phyloP scores from a whole-genome alignment of 2,888 invertebrate species.

The Biston stratarius region DNA sequence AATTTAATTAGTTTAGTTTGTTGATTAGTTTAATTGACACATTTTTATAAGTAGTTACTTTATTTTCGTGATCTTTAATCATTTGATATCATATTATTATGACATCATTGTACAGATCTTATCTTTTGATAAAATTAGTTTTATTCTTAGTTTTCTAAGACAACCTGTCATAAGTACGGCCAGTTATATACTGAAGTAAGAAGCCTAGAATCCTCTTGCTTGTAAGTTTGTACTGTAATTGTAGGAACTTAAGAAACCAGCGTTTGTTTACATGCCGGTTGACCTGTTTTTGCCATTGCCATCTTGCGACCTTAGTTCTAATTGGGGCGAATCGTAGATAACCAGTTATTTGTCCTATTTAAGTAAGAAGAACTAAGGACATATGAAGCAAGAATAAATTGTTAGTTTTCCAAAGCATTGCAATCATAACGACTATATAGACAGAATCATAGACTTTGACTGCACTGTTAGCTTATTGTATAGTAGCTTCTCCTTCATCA shows the following conservation, averaged over 20 bases:
- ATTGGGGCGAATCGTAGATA: constrained; percentile 10
- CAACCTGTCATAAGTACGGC: neutral
- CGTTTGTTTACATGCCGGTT: neutral
- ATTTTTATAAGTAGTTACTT: no score
- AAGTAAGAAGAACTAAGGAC: neutral
- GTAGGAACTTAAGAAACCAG: constrained; percentile 3
- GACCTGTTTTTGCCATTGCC: constrained; percentile 1
- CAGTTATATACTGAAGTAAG: constrained; percentile 2
- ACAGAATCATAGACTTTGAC: no score
- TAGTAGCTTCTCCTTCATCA: no score
- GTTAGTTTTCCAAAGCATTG: neutral
- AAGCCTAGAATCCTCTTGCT: neutral
- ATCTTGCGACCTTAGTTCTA: constrained; percentile 5
- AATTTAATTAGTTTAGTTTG: no score
- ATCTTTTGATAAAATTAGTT: neutral
- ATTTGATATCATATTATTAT: no score
- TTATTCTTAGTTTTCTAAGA: constrained; percentile 6
- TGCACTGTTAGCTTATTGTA: no score
- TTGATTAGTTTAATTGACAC: no score
- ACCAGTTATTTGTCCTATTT: neutral
- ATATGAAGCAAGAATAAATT: neutral
- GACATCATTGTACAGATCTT: no score
- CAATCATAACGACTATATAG: neutral
- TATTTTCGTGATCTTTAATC: no score
- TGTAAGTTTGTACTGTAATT: neutral